Conservation (phyloP, 1,140 invertebrate genomes). For the Drosophila sp. region DNA sequence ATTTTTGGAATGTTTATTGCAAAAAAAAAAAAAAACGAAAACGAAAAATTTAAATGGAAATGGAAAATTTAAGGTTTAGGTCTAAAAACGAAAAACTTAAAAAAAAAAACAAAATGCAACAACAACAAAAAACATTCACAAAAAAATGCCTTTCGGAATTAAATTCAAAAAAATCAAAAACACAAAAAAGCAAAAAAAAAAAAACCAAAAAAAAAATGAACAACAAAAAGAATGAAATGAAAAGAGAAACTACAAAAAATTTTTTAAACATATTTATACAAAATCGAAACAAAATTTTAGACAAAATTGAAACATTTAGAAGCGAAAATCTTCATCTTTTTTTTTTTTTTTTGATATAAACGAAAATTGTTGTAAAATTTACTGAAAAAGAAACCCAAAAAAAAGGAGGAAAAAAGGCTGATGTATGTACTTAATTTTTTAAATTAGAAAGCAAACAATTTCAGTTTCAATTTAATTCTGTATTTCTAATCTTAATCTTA, state of each 20-base stretch:
- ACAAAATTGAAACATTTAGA: conserved; percentile 67
- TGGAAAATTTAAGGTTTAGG: conserved; percentile 80
- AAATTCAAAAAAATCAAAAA: conserved; percentile 74
- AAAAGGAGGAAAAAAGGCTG: conserved; percentile 17
- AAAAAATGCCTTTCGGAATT: conserved; percentile 83
- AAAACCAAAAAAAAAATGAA: conserved; percentile 33
- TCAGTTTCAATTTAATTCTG: conserved; percentile 32
- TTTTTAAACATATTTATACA: conserved; percentile 75
- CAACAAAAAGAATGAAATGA: conserved; percentile 12
- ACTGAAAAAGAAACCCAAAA: not conserved
- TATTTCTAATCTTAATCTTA: conserved; percentile 3
- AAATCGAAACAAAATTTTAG: conserved; percentile 55
- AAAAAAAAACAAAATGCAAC: conserved; percentile 12
- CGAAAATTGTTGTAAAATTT: conserved; percentile 62
- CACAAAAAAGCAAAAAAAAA: conserved; percentile 53
- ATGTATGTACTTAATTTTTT: conserved; percentile 16
- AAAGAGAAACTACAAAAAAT: conserved; percentile 46
- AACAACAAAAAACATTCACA: conserved; percentile 58
- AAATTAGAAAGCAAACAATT: not conserved
- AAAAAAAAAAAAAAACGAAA: conserved; percentile 51
- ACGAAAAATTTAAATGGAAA: conserved; percentile 38
- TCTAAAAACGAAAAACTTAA: conserved; percentile 44
- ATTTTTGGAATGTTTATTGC: conserved; percentile 47
- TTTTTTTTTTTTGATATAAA: conserved; percentile 27
- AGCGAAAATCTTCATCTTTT: conserved; percentile 49